Evolutionary conservation across 1,140 invertebrate genomes (phyloP), one percentile per base, ranked within the genome.

Genomic region (Apis cerana): DNA sequence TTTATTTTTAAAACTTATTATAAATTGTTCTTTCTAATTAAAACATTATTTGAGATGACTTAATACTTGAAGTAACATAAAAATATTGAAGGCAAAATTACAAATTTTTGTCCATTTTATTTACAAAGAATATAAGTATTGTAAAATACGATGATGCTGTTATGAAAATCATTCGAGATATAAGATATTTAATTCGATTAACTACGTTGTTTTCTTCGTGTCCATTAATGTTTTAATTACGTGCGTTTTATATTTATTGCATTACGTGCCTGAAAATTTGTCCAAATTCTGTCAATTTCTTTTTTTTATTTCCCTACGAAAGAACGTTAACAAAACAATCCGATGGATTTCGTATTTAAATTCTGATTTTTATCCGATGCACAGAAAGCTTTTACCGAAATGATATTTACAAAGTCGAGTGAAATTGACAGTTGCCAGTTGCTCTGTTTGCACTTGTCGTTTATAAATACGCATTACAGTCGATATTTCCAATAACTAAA

Each of bases 321-420:
- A 67, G 61, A 43, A 43, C 33, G 61, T 75, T 75, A 50, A 64
- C 72, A 75, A 81, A 65, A 67, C 61, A 62, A 50, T 62, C 43
- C 13, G 17, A 33, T 27, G 27, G 43, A 50, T 17, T 8, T 9
- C 15, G 54, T 23, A 43, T 52, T 75, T 59, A 59, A 43, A 76
- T 50, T 68, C 62, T 13, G 13, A 43, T 68, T 76, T 82, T 82
- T 76, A 76, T 67, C 69, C 27, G 62, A 69, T 17, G 64, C 33
- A 23, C 23, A 19, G 17, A 23, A 52, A 68, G 80, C 72, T 76
- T 75, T 75, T 54, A 54, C 1, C 54, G 52, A 80, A 58, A 67
- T 58, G 79, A 82, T 68, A 82, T 68, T 82, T 76, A 76, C 80
- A 52, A 69, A 82, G 19, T 82, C 17, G 8, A 76, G 56, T 50